Evolutionary conservation across 64 coral and sea anemone genomes (phyloP), one percentile per base, ranked within the genome.

Genomic region (Dendrophyllia cribrosa): DNA sequence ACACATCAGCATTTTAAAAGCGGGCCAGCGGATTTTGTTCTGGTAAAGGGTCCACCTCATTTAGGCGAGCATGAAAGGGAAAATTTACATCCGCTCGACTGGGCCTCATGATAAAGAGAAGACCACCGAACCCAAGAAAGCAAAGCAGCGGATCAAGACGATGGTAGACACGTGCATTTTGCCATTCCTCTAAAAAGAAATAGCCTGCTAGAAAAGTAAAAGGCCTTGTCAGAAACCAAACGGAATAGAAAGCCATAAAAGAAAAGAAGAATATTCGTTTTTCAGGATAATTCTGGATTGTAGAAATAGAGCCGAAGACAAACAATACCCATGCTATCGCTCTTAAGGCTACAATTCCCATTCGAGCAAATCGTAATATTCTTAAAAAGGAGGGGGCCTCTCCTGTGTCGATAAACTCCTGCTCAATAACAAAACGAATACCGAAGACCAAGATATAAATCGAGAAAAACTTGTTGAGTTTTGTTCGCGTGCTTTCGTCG

Each of bases 201-300:
- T 77, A 85, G 17, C 56, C 68, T 47, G 53, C 51, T 10, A 96
- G 71, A 0, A 56, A 66, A 44, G 78, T 51, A 6, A 88, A 65
- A 4, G 92, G 92, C 14, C 81, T 86, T 2, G 82, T 61, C 1
- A 94, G 74, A 67, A 97, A 97, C 95, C 95, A 97, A 4, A 91
- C 11, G 2, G 76, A 83, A 21, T 59, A 97, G 14, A 76, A 46
- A 11, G 21, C 16, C 34, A 68, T 14, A 19, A 94, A 74, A 26
- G 23, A 77, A 0, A 66, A 23, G 43, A 91, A 97, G 51, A 97
- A 94, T n/a, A 4, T 63, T 50, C 51, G 72, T 70, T 88, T 97
- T 52, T 91, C 92, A 1, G 95, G 88, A 47, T 90, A 80, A 4
- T 65, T 44, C 8, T 63, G 72, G 26, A 91, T 62, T 15, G 92